A percentile compares a stretch with the other conserved stretches of the same genome.
These are phyloP conservation scores for Amphipyra tragopoginis DNA, from an alignment of 2,888 invertebrate species.

Conservation along the genomic window DNA sequence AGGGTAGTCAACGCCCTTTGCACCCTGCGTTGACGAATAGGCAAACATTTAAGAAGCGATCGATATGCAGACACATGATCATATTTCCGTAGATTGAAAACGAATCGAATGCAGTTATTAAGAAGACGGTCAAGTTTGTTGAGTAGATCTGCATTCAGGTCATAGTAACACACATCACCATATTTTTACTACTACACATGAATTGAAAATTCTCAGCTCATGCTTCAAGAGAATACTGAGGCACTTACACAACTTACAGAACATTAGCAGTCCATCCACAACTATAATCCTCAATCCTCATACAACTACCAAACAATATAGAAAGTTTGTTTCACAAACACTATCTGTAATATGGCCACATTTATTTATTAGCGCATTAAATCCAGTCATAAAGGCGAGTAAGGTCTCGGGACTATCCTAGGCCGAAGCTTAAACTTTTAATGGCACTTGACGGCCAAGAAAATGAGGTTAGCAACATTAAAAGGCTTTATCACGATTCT, in stretches of 20 bases:
- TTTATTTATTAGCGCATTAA: conserved; percentile 69
- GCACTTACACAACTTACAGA: not conserved
- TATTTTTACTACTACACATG: too few species aligned
- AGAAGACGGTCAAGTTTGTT: too few species aligned
- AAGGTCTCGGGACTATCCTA: conserved; percentile 62
- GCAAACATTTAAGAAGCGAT: too few species aligned
- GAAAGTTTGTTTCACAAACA: conserved; percentile 51
- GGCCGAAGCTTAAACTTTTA: conserved; percentile 77
- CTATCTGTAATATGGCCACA: conserved; percentile 62
- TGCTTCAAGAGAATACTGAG: too few species aligned
- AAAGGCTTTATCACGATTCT: conserved; percentile 76
- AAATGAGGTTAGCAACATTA: conserved; percentile 76
- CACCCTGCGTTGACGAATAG: too few species aligned
- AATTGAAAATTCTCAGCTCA: too few species aligned
- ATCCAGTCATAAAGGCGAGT: conserved; percentile 65
- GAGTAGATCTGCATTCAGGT: too few species aligned
- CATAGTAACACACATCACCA: too few species aligned
- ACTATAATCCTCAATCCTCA: conserved; percentile 23
- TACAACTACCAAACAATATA: conserved; percentile 42
- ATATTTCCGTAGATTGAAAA: too few species aligned
- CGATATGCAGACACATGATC: too few species aligned
- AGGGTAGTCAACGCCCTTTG: too few species aligned
- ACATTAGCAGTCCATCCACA: conserved; percentile 1
- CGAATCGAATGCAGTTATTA: too few species aligned
- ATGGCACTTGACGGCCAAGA: conserved; percentile 78